Conservation (phyloP, 2,888 invertebrate species). For the Xestobium rufovillosum region DNA sequence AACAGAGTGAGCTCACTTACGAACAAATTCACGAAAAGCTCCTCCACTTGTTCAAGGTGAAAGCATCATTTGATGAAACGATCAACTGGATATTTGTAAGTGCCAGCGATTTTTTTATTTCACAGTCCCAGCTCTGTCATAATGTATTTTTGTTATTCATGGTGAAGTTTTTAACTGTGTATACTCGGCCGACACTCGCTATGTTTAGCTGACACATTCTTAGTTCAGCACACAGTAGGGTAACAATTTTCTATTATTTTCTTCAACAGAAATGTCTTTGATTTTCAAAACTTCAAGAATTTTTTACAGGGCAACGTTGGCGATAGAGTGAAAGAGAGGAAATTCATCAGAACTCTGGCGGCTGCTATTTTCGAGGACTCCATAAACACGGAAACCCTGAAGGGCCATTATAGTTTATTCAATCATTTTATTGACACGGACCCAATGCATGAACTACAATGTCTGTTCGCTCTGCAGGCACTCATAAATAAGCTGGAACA, state of each 20-base stretch:
- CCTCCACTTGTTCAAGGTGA: slow-evolving; percentile 45
- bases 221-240: too few relatives aligned
- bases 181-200: too few relatives aligned
- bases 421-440: slow-evolving; percentile 64
- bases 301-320: slow-evolving; percentile 56
- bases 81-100: slow-evolving; percentile 59
- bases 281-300: too few relatives aligned
- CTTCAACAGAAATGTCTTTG: too few relatives aligned
- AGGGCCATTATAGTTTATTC: slow-evolving; percentile 47
- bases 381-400: slow-evolving; percentile 46
- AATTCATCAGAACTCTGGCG: slow-evolving; percentile 66
- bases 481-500: slow-evolving; percentile 71
- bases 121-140: slow-evolving; percentile 1
- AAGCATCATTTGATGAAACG: slow-evolving; percentile 47
- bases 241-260: slow-evolving; percentile 6
- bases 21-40: slow-evolving; percentile 50
- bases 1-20: slow-evolving; percentile 38
- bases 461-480: slow-evolving; percentile 76
- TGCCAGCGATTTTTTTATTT: slow-evolving; percentile 16
- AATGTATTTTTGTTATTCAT: slow-evolving; percentile 6
- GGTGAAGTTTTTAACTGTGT: slow-evolving; percentile 13
- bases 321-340: slow-evolving; percentile 52
- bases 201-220: too few relatives aligned
- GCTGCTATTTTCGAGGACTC: slow-evolving; percentile 66
- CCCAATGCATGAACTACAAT: slow-evolving; percentile 67